A percentile compares a stretch with the other conserved stretches of the same genome.
These are phyloP conservation scores for Scolanthus callimorphus DNA, from an alignment of 92 coral and sea anemone genomes.

Conservation along the genomic window DNA sequence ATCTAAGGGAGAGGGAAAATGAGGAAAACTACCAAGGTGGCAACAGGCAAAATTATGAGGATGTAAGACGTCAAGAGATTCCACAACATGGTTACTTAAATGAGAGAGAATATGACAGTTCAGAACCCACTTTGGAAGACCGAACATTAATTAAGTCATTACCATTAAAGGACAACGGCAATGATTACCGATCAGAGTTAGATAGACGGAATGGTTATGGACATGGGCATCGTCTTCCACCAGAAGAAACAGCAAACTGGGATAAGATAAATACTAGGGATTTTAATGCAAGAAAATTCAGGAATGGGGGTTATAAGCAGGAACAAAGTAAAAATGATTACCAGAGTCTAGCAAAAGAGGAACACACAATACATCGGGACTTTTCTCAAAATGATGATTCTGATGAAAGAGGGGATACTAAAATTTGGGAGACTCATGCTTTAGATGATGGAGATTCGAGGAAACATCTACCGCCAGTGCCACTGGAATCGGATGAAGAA, in stretches of 20 bases:
- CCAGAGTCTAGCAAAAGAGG: not conserved
- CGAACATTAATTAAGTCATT: constrained; percentile 48
- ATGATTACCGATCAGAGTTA: constrained; percentile 1
- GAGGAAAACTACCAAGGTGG: no score
- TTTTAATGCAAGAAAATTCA: not conserved
- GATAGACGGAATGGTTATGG: not conserved
- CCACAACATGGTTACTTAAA: constrained; percentile 7
- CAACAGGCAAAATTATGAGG: no score
- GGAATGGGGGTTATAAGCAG: constrained; percentile 9
- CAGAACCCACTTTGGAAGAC: constrained; percentile 51
- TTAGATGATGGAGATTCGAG: not conserved
- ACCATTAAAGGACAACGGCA: constrained; percentile 18
- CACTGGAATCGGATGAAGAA: not conserved
- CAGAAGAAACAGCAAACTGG: constrained; percentile 31
- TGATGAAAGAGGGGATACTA: not conserved
- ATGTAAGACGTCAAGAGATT: constrained; percentile 16
- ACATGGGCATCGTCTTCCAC: constrained; percentile 9
- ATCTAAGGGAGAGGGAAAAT: no score
- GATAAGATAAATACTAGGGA: constrained; percentile 33
- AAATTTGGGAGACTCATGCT: no score
- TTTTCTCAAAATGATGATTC: not conserved
- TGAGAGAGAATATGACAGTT: constrained; percentile 19
- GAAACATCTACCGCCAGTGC: not conserved
- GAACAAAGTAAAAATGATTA: constrained; percentile 7
- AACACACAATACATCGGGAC: not conserved